Percentiles rank a stretch among this genome's conserved stretches.
Evolutionary conservation across 2,888 invertebrate genomes (phyloP).

Genomic region (Sclerodermus sp.): DNA sequence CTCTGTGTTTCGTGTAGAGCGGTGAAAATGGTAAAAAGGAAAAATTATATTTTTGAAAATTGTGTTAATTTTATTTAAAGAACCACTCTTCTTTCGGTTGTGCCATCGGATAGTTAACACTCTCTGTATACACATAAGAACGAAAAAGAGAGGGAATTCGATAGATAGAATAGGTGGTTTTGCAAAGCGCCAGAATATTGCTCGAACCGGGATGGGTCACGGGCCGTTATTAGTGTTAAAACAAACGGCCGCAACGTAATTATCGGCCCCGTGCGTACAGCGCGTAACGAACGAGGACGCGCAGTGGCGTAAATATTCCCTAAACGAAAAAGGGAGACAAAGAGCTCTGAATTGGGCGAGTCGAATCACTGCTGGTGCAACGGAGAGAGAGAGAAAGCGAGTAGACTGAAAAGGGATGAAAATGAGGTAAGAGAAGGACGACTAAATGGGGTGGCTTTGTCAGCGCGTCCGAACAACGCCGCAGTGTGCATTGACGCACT

Average conservation of each 20-base stretch:
- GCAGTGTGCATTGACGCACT: no score
- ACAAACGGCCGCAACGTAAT: conserved; percentile 46
- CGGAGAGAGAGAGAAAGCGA: not conserved
- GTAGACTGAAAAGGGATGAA: not conserved
- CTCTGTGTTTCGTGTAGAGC: no score
- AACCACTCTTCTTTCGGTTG: no score
- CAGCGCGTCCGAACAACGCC: no score
- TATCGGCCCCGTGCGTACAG: conserved; percentile 31
- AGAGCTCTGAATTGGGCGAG: not conserved
- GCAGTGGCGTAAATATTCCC: conserved; percentile 33
- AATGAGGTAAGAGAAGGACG: no score
- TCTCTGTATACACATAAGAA: no score
- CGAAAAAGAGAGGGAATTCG: conserved; percentile 9
- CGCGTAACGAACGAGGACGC: conserved; percentile 29
- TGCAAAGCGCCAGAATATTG: no score
- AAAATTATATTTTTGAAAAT: no score
- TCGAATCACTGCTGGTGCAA: not conserved
- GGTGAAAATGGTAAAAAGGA: no score
- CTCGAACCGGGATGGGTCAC: not conserved
- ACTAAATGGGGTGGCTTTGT: no score
- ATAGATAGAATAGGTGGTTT: not conserved
- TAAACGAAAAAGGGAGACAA: conserved; percentile 23
- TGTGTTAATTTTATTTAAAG: no score
- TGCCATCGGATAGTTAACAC: no score
- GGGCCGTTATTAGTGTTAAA: conserved; percentile 36